Evolutionary conservation across 2,113 vertebrate genomes (phyloP), one percentile per base, ranked within the genome.

Genomic region (Dendropsophus ebraccatus): DNA sequence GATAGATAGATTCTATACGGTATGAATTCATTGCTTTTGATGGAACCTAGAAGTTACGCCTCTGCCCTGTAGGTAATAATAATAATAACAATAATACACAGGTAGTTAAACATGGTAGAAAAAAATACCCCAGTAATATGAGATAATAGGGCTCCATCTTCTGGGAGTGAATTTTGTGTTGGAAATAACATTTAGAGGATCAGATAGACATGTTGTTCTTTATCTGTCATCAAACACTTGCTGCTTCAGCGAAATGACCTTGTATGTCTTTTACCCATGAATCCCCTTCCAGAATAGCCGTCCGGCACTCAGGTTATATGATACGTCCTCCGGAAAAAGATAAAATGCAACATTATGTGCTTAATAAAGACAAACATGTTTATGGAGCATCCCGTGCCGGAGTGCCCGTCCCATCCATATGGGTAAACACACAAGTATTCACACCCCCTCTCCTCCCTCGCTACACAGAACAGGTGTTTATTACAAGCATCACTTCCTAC

Each of bases 401-500:
- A 70, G 67, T 45, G 54, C 62, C 54, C 30, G 28, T 45, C 54
- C 16, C 54, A 45, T 62, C 52, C 32, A 45, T n/a, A 45, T 4
- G 54, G 54, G 56, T 45, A 80, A 28, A 80, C 73, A 76, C 54
- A 54, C 12, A 25, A 25, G 77, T 60, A 45, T 37, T 60, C 77
- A 82, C 80, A 82, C 41, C 80, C 80, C 80, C 80, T 49, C 62
- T 52, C 80, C 62, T 50, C 80, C 79, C 79, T 65, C 79, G 23
- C 32, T 32, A 8, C 60, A 65, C 47, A 69, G 80, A 30, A 65
- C 60, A 82, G 41, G 80, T 50, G 80, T 82, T 82, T 82, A 82
- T 82, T 67, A 67, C 80, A 65, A 19, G 60, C n/a, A 49, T 50
- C 80, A 82, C 60, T 32, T 30, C 60, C 54, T 67, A 69, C 60